Evolutionary conservation across 2,888 invertebrate species (phyloP), one percentile per base, ranked within the genome.

Genomic region (Andrena fulva): DNA sequence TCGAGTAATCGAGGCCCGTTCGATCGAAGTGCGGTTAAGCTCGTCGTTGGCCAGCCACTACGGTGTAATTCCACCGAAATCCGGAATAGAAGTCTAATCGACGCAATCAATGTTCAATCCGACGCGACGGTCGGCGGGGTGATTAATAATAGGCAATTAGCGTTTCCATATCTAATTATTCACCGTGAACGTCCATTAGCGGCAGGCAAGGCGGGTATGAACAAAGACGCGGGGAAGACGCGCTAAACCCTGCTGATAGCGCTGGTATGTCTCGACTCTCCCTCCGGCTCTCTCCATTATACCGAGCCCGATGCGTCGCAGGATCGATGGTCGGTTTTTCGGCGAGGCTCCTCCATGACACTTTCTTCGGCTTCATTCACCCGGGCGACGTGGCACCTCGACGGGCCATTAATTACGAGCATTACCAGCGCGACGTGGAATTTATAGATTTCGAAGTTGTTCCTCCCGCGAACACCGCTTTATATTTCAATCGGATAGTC

Each of bases 131-230:
- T 83, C 77, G 68, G 77, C 29, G 29, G 59, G 74, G 82, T 85
- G 89, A 88, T 88, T 88, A 88, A 88, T 88, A 88, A 88, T 80
- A 63, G 88, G 79, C 89, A 88, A 89, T 88, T 88, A 85, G 81
- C 87, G 78, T 79, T 74, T 69, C 77, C 80, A 89, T 89, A 88
- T 85, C 87, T 85, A 88, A 89, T 88, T 88, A 89, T 85, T 89
- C 87, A 84, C 63, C 70, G 84, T 84, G 85, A 89, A 84, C 84
- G 89, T 69, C 87, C 83, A 87, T 88, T 89, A 83, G 77, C 63
- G 64, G 50, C 75, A 72, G 71, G 60, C 69, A 50, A 48, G 69
- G 70, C 64, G 52, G 48, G 67, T 73, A 59, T 27, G 72, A 56
- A 70, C 77, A 70, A 76, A 74, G 77, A 69, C 62, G 70, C 52